Percentiles rank a stretch among this genome's conserved stretches.
phyloP scores from a whole-genome alignment of 2,113 vertebrate genomes.

The Pantherophis guttatus region DNA sequence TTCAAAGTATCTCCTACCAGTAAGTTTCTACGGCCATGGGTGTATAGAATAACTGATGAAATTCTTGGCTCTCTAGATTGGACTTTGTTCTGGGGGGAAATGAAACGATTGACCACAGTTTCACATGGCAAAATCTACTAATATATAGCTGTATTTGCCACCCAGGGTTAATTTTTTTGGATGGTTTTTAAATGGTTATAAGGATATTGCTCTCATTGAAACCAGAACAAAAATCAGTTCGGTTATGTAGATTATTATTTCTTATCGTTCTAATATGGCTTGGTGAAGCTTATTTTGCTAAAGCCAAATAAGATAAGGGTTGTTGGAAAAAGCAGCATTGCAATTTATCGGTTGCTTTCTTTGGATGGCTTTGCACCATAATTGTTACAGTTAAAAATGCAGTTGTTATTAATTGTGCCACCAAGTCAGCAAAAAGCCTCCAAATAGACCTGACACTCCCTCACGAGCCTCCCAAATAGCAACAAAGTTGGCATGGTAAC shows the following conservation, averaged over 20 bases:
- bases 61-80: background rate
- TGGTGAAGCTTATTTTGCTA: conserved; percentile 25
- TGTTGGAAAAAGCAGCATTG: conserved; percentile 1
- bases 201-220: background rate
- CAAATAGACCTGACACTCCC: background rate
- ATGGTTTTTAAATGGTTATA: background rate
- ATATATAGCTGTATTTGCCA: background rate
- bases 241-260: background rate
- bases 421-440: background rate
- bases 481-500: background rate
- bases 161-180: background rate
- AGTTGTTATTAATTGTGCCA: background rate
- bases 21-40: background rate
- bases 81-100: background rate
- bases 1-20: background rate
- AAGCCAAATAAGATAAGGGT: conserved; percentile 10
- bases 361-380: conserved; percentile 4
- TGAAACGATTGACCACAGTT: background rate
- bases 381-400: background rate
- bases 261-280: conserved; percentile 32
- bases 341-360: background rate
- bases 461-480: background rate
- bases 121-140: background rate
- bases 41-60: background rate
- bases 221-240: background rate